These are phyloP conservation scores for Adrianichthys oophorus DNA, from an alignment of 2,797 vertebrate genomes.

Conservation along the genomic window DNA sequence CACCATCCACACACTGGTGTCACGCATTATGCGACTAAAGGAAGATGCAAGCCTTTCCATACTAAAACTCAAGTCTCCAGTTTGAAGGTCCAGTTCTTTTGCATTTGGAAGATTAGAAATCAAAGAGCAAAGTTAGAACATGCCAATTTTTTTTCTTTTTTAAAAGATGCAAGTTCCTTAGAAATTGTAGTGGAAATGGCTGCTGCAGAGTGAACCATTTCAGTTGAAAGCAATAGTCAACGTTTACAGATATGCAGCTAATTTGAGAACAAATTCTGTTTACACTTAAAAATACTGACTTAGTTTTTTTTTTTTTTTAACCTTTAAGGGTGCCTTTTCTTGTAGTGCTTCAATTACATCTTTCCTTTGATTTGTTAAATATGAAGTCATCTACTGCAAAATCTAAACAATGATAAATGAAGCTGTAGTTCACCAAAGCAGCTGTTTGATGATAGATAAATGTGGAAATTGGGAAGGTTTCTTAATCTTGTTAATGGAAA, in stretches of 20 bases:
- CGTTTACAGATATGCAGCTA: no score
- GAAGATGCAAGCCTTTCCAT: constrained; percentile 19
- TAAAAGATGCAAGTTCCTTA: constrained; percentile 20
- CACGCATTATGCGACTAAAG: constrained; percentile 23
- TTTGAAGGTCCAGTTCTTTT: constrained; percentile 23
- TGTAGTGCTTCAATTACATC: constrained; percentile 2
- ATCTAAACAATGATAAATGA: no score
- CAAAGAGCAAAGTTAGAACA: constrained; percentile 11
- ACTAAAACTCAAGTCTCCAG: constrained; percentile 34
- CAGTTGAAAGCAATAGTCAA: no score
- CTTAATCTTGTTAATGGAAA: neutral
- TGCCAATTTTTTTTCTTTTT: constrained; percentile 3
- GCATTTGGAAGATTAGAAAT: neutral
- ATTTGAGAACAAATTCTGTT: no score
- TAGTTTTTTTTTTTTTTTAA: no score
- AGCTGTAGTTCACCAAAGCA: no score
- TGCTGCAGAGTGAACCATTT: neutral
- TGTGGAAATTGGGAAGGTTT: constrained; percentile 1
- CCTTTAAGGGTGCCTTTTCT: neutral
- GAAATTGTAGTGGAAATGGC: constrained; percentile 19
- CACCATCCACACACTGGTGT: constrained; percentile 36
- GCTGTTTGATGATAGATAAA: neutral
- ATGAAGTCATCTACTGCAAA: no score
- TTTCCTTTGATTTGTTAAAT: constrained; percentile 6
- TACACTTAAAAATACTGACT: no score